Evolutionary conservation across 2,888 invertebrate species (phyloP), one percentile per base, ranked within the genome.

Genomic region (Ypsolopha scabrella): DNA sequence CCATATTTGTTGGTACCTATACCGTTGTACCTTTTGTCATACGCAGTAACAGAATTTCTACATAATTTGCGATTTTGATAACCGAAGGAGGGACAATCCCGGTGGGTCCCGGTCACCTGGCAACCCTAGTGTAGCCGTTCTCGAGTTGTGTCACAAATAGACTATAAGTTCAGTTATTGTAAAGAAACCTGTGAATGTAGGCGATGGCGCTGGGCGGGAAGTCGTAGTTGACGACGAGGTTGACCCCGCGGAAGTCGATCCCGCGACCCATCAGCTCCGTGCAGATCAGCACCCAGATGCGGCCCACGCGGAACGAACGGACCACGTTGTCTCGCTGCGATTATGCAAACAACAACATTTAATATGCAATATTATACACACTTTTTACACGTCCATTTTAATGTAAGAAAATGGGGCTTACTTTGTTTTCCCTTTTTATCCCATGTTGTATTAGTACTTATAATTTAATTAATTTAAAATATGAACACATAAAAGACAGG

Each of bases 181-280:
- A 24, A 24, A 24, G 24, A 3, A n/a, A 93, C 94, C 97, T 89
- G 81, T 97, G 98, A 63, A 98, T 93, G 66, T 98, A 98, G 0
- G 95, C 92, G 62, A 97, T 94, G 53, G 93, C 92, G 1, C 94
- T 92, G 0, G 94, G 92, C 13, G 99, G 99, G 75, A 99, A 96
- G 86, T 99, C 99, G 72, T 97, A 99, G 87, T 99, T 99, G 58
- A 99, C 88, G 36, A 99, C 98, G 35, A 99, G 87, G 86, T 96
- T 97, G 47, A 99, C 96, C 1, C 97, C 97, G 65, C 95, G 95
- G 77, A 99, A 97, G 85, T 99, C 99, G 57, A 99, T 94, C 58
- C 99, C 99, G 58, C 99, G 91, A 0, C 96, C 95, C 94, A 99
- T 94, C 58, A 99, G 87, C 78, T 99, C 98, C 0, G 99, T 99